These are phyloP conservation scores for Leucophenga varia DNA, from an alignment of 1,140 invertebrate species.

Conservation along the genomic window DNA sequence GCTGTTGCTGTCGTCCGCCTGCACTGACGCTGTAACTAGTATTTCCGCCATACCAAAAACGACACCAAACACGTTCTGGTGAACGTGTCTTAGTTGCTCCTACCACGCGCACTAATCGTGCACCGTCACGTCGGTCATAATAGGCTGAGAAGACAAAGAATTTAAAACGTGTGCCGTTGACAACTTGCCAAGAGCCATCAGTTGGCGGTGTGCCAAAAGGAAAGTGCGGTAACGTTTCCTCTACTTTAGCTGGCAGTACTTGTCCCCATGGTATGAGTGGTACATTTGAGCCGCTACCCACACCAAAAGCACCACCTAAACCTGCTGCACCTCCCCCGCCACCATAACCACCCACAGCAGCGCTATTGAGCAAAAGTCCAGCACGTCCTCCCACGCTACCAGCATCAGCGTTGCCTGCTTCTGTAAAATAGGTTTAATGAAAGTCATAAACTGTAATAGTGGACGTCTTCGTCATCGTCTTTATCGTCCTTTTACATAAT, in stretches of 20 bases:
- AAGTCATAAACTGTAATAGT: no score
- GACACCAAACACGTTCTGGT: conserved; percentile 81
- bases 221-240: conserved; percentile 58
- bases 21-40: conserved; percentile 31
- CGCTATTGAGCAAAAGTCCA: conserved; percentile 41
- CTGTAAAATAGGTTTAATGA: conserved; percentile 38
- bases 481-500: no score
- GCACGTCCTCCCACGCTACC: conserved; percentile 31
- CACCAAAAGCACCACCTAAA: conserved; percentile 21
- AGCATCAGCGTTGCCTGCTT: conserved; percentile 42
- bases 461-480: no score
- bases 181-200: conserved; percentile 62
- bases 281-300: conserved; percentile 27
- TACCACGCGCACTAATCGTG: conserved; percentile 74
- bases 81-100: conserved; percentile 83
- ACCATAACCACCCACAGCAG: conserved; percentile 13
- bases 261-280: conserved; percentile 53
- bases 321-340: conserved; percentile 13
- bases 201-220: conserved; percentile 57
- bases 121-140: conserved; percentile 73
- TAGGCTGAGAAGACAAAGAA: conserved; percentile 92
- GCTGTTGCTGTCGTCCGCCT: neutral
- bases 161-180: conserved; percentile 71
- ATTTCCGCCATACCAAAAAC: conserved; percentile 71
- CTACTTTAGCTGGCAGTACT: conserved; percentile 47